These are phyloP conservation scores for Eudyptes chrysolophus DNA, from an alignment of 2,113 vertebrate species.

Conservation along the genomic window DNA sequence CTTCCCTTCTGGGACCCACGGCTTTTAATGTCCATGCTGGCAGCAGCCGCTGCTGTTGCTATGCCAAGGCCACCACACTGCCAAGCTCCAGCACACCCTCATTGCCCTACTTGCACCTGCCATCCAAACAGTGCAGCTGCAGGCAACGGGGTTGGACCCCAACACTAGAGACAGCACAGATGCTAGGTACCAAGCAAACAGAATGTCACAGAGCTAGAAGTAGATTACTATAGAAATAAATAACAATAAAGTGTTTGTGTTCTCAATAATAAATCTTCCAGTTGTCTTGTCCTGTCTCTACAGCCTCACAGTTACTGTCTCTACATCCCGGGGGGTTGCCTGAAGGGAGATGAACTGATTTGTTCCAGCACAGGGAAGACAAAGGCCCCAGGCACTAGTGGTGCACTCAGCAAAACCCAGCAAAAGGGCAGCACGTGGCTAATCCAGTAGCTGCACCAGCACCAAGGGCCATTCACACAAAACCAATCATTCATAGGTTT, in stretches of 20 bases:
- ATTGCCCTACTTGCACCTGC: background rate
- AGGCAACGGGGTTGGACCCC: background rate
- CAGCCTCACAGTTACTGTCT: background rate
- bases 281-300: background rate
- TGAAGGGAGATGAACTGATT: background rate
- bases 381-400: background rate
- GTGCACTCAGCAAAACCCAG: background rate
- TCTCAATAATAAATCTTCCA: background rate
- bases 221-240: background rate
- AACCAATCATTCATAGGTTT: background rate
- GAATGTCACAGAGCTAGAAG: background rate
- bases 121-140: background rate
- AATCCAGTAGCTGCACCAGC: background rate
- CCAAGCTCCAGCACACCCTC: background rate
- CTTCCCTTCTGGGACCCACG: background rate
- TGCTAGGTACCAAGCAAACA: background rate
- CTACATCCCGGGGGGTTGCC: fast-evolving
- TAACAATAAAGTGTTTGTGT: background rate
- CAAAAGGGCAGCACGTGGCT: background rate
- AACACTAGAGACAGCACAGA: background rate
- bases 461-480: background rate
- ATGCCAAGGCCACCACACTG: background rate
- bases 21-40: background rate
- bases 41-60: background rate
- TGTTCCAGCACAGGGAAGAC: background rate